These are phyloP conservation scores for Cyprinella venusta DNA, from an alignment of 2,797 vertebrate genomes.

Conservation along the genomic window DNA sequence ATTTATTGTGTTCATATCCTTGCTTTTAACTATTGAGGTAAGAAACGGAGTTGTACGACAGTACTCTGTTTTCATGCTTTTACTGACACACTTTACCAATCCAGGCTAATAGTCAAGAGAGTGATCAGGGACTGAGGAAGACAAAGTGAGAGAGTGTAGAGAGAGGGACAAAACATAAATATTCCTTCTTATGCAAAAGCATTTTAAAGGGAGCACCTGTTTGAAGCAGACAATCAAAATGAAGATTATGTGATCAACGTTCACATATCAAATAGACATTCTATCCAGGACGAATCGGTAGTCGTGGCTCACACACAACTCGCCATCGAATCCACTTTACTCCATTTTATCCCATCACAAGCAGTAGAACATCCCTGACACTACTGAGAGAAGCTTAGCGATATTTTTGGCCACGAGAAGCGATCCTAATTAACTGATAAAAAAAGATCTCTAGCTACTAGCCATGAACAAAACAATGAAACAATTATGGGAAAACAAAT, in stretches of 20 bases:
- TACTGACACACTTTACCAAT: conserved; percentile 43
- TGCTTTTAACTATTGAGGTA: not conserved
- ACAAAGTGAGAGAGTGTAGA: not conserved
- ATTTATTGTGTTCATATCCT: not conserved
- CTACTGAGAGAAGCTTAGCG: conserved; percentile 1
- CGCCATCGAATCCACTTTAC: not conserved
- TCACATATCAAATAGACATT: not conserved
- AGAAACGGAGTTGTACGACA: conserved; percentile 9
- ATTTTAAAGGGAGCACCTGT: conserved; percentile 29
- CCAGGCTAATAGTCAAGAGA: conserved; percentile 44
- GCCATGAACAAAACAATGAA: conserved; percentile 31
- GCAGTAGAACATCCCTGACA: not conserved
- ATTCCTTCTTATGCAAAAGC: conserved; percentile 34
- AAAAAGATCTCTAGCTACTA: conserved; percentile 54
- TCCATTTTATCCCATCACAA: not conserved
- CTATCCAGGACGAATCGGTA: not conserved
- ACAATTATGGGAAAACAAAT: conserved; percentile 42
- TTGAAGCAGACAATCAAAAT: conserved; percentile 45
- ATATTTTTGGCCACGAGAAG: conserved; percentile 14
- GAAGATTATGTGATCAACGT: not conserved
- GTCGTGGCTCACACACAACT: not conserved
- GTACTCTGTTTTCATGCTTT: conserved; percentile 14
- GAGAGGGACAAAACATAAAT: conserved; percentile 1
- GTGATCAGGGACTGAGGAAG: conserved; percentile 12
- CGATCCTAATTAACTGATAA: conserved; percentile 57